Conservation (phyloP, 2,797 vertebrate species). For the Poecile montanus region DNA sequence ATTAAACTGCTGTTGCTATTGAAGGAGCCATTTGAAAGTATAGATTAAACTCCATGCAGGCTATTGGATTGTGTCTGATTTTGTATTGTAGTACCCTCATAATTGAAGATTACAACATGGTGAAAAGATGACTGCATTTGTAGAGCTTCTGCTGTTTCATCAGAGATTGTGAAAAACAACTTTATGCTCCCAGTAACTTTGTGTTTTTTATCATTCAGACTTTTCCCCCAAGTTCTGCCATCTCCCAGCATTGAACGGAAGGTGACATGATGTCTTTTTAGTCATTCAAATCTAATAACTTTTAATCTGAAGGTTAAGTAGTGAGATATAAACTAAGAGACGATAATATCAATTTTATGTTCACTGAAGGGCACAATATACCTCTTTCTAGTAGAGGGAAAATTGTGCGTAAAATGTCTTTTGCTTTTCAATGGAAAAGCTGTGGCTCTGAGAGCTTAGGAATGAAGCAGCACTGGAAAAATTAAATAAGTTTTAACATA, state of each 20-base stretch:
- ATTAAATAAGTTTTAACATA: slow-evolving; percentile 69
- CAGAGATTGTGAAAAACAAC: not conserved
- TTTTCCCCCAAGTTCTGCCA: slow-evolving; percentile 55
- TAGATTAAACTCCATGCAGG: slow-evolving; percentile 9
- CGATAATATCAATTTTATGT: slow-evolving; percentile 84
- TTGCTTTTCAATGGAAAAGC: slow-evolving; percentile 74
- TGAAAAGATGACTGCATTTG: not conserved
- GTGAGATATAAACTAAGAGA: slow-evolving; percentile 84
- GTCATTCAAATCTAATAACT: slow-evolving; percentile 84
- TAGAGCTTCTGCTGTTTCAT: not conserved
- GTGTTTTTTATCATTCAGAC: slow-evolving; percentile 35
- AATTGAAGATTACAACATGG: not conserved
- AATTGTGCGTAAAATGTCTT: slow-evolving; percentile 84
- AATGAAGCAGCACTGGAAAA: slow-evolving; percentile 58
- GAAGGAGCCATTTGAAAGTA: slow-evolving; percentile 39
- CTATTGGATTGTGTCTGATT: not conserved
- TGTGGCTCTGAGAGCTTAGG: slow-evolving; percentile 59
- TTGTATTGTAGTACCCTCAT: not conserved
- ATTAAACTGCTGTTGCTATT: slow-evolving; percentile 67
- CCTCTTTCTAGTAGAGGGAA: slow-evolving; percentile 79
- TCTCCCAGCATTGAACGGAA: slow-evolving; percentile 63
- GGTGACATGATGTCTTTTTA: slow-evolving; percentile 79
- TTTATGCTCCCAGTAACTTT: not conserved
- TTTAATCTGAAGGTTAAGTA: slow-evolving; percentile 87
- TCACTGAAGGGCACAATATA: slow-evolving; percentile 83